Evolutionary conservation across 2,797 vertebrate species (phyloP).

Genomic region (Lithobates sylvaticus): DNA sequence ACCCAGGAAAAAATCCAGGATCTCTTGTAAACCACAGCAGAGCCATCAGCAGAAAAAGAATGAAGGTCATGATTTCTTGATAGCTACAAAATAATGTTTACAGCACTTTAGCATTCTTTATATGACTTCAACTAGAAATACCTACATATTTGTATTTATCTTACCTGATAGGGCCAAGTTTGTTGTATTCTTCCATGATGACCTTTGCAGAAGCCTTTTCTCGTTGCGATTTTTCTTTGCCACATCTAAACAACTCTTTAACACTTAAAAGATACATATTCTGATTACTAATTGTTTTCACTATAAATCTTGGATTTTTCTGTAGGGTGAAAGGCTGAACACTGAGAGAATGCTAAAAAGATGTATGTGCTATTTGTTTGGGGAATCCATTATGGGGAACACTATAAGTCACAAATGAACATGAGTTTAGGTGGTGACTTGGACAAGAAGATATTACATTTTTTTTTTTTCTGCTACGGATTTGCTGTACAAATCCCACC

Average conservation of each 20-base stretch:
- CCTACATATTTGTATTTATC: slow-evolving; percentile 48
- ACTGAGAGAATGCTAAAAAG: too few species aligned
- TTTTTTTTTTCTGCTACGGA: too few species aligned
- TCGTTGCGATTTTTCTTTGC: slow-evolving; percentile 72
- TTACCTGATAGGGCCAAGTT: slow-evolving; percentile 86
- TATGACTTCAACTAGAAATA: too few species aligned
- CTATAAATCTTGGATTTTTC: too few species aligned
- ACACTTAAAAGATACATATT: slow-evolving; percentile 72
- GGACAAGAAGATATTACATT: too few species aligned
- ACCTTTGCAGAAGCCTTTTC: slow-evolving; percentile 81
- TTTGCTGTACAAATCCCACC: too few species aligned
- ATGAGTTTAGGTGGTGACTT: too few species aligned
- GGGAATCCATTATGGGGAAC: too few species aligned
- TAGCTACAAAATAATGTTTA: slow-evolving; percentile 74
- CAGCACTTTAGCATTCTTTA: not conserved
- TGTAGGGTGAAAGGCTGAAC: too few species aligned
- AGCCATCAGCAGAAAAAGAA: slow-evolving; percentile 88
- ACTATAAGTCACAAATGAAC: too few species aligned
- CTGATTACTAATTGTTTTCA: too few species aligned
- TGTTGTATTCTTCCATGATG: slow-evolving; percentile 82
- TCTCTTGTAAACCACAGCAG: slow-evolving; percentile 89
- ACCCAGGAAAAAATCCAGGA: slow-evolving; percentile 91
- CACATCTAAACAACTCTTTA: slow-evolving; percentile 80
- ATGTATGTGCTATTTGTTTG: too few species aligned
- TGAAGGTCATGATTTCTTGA: slow-evolving; percentile 85